Conservation (phyloP, 2,888 invertebrate genomes). For the Catotricha subobsoleta region DNA sequence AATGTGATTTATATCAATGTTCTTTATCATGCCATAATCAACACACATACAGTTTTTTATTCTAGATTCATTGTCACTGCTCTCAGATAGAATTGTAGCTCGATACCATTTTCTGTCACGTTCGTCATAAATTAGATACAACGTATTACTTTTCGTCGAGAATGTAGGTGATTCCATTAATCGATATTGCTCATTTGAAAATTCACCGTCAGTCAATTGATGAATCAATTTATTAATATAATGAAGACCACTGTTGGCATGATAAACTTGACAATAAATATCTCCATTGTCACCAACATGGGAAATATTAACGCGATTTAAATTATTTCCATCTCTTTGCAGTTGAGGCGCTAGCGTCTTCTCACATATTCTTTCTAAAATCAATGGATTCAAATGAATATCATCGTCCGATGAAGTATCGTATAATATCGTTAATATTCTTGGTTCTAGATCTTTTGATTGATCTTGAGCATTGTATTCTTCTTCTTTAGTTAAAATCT, state of each 20-base stretch:
- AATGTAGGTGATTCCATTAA: conserved; percentile 16
- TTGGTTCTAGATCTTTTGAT: conserved; percentile 28
- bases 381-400: conserved; percentile 42
- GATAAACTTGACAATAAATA: conserved; percentile 20
- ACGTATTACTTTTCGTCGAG: conserved; percentile 21
- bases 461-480: conserved; percentile 15
- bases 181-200: conserved; percentile 15
- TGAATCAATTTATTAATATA: conserved; percentile 16
- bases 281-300: conserved; percentile 25
- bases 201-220: neutral
- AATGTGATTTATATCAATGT: conserved; percentile 26
- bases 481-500: conserved; percentile 28
- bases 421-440: conserved; percentile 40
- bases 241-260: conserved; percentile 18
- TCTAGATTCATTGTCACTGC: conserved; percentile 27
- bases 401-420: conserved; percentile 46
- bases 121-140: conserved; percentile 32
- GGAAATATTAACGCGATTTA: conserved; percentile 22
- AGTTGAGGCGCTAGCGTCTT: conserved; percentile 23
- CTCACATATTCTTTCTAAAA: conserved; percentile 35
- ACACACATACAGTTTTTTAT: conserved; percentile 25
- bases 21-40: conserved; percentile 34
- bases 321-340: conserved; percentile 15
- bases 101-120: conserved; percentile 31
- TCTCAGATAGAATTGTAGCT: conserved; percentile 22